A percentile compares a stretch with the other conserved stretches of the same genome.
Evolutionary conservation across 2,888 invertebrate genomes (phyloP).

Genomic region (Synanthedon andrenaeformis): DNA sequence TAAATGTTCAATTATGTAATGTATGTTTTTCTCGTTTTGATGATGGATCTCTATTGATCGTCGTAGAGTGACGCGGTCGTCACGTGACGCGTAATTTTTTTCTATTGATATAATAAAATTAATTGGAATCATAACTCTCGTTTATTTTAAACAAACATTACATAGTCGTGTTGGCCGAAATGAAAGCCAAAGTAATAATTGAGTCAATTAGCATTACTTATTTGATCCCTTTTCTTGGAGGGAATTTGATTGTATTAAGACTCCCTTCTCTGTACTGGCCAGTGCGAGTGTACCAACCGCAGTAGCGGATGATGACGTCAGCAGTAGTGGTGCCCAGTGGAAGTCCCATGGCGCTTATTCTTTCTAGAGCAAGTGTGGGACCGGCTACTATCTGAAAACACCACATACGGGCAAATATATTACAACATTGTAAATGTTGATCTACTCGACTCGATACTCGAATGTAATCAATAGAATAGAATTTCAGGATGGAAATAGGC

Average conservation of each 20-base stretch:
- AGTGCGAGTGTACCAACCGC: constrained; percentile 39
- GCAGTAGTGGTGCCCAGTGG: constrained; percentile 46
- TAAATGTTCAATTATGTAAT: not conserved
- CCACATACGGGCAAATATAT: not conserved
- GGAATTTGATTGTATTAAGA: constrained; percentile 45
- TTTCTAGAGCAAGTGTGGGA: constrained; percentile 44
- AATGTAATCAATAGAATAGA: too few species aligned
- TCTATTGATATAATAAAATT: too few species aligned
- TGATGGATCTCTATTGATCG: too few species aligned
- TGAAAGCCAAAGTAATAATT: too few species aligned
- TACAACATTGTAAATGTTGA: not conserved
- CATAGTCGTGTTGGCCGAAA: too few species aligned
- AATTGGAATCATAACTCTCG: too few species aligned
- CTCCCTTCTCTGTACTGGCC: constrained; percentile 40
- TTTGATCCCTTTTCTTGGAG: constrained; percentile 23
- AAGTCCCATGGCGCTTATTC: constrained; percentile 55
- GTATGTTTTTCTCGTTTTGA: too few species aligned
- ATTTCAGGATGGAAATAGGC: too few species aligned
- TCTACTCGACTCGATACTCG: not conserved
- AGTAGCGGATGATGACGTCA: constrained; percentile 36
- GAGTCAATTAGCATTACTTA: not conserved
- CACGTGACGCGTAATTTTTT: too few species aligned
- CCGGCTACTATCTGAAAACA: constrained; percentile 38
- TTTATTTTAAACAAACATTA: too few species aligned
- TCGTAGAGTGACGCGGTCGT: too few species aligned